Evolutionary conservation across 2,888 invertebrate species (phyloP).

Genomic region (Leistus spinibarbis): DNA sequence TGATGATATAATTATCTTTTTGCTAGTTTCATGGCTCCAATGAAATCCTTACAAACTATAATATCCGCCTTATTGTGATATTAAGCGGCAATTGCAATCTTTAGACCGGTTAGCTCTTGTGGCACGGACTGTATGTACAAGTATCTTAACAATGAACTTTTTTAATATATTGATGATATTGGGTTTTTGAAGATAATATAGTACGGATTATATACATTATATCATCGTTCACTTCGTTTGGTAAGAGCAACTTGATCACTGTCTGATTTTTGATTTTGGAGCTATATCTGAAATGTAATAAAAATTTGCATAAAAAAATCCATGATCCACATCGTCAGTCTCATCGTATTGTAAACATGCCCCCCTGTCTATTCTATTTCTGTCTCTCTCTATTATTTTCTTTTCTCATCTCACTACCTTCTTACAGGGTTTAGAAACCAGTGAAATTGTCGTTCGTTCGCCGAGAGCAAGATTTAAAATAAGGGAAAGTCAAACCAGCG

Average conservation of each 20-base stretch:
- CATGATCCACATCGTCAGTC: neutral
- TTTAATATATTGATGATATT: too few relatives aligned
- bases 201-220: too few relatives aligned
- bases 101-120: too few relatives aligned
- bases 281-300: neutral
- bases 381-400: neutral
- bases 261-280: neutral
- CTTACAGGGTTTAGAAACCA: neutral
- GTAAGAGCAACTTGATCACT: neutral
- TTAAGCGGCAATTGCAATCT: too few relatives aligned
- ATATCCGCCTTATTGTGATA: too few relatives aligned
- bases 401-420: neutral
- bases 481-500: conserved; percentile 33
- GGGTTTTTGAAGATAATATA: too few relatives aligned
- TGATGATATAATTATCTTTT: too few relatives aligned
- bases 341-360: neutral
- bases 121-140: too few relatives aligned
- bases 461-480: conserved; percentile 26
- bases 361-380: neutral
- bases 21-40: too few relatives aligned
- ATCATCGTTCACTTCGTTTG: neutral
- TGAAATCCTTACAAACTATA: too few relatives aligned
- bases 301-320: neutral
- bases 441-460: conserved; percentile 4
- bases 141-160: too few relatives aligned